These are phyloP conservation scores for Semicossyphus pulcher DNA, from an alignment of 2,113 vertebrate species.

Conservation along the genomic window DNA sequence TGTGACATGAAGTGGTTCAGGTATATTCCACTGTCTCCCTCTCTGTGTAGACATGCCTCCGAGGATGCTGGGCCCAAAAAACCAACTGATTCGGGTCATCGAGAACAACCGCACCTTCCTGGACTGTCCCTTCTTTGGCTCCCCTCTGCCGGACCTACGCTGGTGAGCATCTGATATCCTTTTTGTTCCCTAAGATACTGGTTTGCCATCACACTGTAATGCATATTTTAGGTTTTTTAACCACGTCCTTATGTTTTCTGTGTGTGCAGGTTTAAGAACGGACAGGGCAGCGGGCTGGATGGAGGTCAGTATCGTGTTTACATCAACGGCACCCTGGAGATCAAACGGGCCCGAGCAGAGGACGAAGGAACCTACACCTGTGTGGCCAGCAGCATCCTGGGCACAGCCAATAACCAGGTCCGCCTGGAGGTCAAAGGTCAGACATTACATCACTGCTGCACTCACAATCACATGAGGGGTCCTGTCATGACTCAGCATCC, in stretches of 20 bases:
- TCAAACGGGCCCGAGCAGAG: slow-evolving; percentile 87
- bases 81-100: slow-evolving; percentile 93
- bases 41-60: slow-evolving; percentile 88
- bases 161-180: slow-evolving; percentile 86
- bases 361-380: slow-evolving; percentile 98
- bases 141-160: slow-evolving; percentile 90
- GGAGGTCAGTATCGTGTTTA: slow-evolving; percentile 92
- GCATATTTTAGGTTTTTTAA: not conserved
- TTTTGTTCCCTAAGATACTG: not conserved
- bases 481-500: not conserved
- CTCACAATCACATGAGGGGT: not conserved
- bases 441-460: slow-evolving; percentile 18
- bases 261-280: slow-evolving; percentile 95
- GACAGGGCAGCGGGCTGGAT: slow-evolving; percentile 93
- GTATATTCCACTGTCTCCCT: not conserved
- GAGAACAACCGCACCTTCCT: slow-evolving; percentile 91
- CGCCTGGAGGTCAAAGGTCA: slow-evolving; percentile 98
- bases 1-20: not conserved
- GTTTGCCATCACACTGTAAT: not conserved
- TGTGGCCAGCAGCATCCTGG: slow-evolving; percentile 93
- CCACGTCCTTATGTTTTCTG: not conserved
- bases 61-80: slow-evolving; percentile 89
- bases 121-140: slow-evolving; percentile 96
- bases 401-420: slow-evolving; percentile 91
- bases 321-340: slow-evolving; percentile 93